Evolutionary conservation across 1,140 invertebrate genomes (phyloP), one percentile per base, ranked within the genome.

Genomic region (Helicoverpa armigera): DNA sequence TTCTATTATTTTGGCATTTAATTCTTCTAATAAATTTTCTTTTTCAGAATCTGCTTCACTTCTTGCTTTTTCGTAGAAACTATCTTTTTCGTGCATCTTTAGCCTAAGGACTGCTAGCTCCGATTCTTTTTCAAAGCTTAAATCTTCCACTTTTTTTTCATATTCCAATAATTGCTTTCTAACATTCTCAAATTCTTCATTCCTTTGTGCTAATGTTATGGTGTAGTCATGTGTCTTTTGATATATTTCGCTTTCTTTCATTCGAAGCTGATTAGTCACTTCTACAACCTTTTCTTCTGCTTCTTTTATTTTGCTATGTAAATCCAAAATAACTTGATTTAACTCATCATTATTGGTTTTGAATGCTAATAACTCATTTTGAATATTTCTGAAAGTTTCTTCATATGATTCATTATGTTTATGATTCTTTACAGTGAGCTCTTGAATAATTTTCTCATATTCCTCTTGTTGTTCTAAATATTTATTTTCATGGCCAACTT

Each of bases 51-150:
- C 88, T 31, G 90, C 82, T 75, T 95, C 89, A 18, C 83, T 88
- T 70, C 88, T 77, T 35, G 80, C 78, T 72, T 88, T 91, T 53
- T 94, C 90, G 82, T 87, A 90, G 43, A 86, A 82, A 48, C 90
- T 90, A 31, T 80, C 80, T 54, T 90, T 90, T 67, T 94, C 92
- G 63, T 95, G 93, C 85, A 95, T 91, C 89, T 95, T 95, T 69
- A 95, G 86, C 81, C 94, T 86, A 58, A 95, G 82, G 54, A 91
- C 85, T 18, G 93, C 93, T 65, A 95, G 86, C 86, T 96, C 94
- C 0, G 92, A 93, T 85, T 96, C 95, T 85, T 95, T 95, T 90
- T 96, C 95, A 80, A 93, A 95, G 35, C 86, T 90, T 43, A 94
- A 84, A 79, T 95, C 94, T 78, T 94, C 92, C n/a, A 95, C 74